Conservation (phyloP, 2,888 invertebrate species). For the Seira musarum region DNA sequence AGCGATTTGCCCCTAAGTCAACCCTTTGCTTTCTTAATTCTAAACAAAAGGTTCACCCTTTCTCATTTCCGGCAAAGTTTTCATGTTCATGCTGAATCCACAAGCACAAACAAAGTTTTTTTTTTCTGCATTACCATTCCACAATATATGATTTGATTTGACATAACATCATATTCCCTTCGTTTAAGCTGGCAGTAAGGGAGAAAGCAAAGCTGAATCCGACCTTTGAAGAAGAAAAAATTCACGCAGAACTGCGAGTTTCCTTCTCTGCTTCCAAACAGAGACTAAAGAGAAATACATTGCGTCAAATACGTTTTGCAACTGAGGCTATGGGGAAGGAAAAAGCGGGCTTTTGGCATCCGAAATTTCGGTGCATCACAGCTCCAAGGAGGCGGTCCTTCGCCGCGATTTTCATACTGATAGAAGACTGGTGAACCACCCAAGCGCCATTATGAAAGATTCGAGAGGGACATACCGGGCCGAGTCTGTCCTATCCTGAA, state of each 20-base stretch:
- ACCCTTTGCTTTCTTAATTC: too few species aligned
- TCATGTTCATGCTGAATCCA: slow-evolving; percentile 6
- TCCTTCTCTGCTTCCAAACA: slow-evolving; percentile 14
- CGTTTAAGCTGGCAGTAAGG: neutral
- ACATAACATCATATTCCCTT: too few species aligned
- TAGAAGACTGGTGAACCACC: slow-evolving; percentile 67
- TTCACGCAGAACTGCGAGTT: neutral
- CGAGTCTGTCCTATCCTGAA: slow-evolving; percentile 56
- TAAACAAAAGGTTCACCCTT: too few species aligned
- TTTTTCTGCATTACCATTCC: too few species aligned
- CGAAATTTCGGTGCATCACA: slow-evolving; percentile 63
- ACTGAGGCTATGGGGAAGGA: slow-evolving; percentile 60
- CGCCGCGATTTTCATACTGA: slow-evolving; percentile 58
- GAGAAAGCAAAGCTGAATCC: neutral
- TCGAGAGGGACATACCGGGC: slow-evolving; percentile 61
- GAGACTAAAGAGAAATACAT: slow-evolving; percentile 31
- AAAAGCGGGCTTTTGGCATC: slow-evolving; percentile 65
- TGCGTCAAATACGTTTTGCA: neutral
- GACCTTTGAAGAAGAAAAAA: neutral
- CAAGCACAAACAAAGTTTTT: neutral
- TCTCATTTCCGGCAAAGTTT: too few species aligned
- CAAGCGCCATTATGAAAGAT: slow-evolving; percentile 68
- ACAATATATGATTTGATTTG: too few species aligned
- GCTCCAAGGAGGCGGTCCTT: slow-evolving; percentile 62
- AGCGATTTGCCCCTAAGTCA: neutral